These are phyloP conservation scores for Siniperca knerii DNA, from an alignment of 2,113 vertebrate species.

Conservation along the genomic window DNA sequence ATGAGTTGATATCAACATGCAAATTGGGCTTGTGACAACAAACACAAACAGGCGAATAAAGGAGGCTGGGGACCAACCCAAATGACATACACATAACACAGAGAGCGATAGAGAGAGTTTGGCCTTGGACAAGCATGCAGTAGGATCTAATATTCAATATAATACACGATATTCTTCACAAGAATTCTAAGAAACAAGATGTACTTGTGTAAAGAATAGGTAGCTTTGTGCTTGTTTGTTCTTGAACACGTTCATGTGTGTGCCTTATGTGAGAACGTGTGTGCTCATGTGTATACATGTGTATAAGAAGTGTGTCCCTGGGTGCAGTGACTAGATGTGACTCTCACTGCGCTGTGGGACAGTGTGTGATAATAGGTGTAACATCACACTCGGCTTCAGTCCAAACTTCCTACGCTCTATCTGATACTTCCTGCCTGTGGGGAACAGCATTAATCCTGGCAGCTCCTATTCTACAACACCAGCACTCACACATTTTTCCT, in stretches of 20 bases:
- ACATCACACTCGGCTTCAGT: conserved; percentile 54
- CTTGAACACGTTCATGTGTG: conserved; percentile 8
- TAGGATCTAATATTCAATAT: not conserved
- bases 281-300: conserved; percentile 1
- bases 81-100: conserved; percentile 8
- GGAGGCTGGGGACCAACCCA: conserved; percentile 16
- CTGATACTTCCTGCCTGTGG: conserved; percentile 29
- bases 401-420: conserved; percentile 36
- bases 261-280: conserved; percentile 5
- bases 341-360: conserved; percentile 29
- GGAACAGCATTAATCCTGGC: conserved; percentile 28
- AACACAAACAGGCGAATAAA: conserved; percentile 53
- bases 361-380: conserved; percentile 63
- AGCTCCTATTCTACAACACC: conserved; percentile 5
- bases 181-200: conserved; percentile 3
- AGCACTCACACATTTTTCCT: not conserved
- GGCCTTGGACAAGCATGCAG: not conserved
- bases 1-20: conserved; percentile 72
- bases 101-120: not conserved
- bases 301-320: conserved; percentile 12
- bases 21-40: conserved; percentile 69
- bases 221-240: not conserved
- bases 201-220: not conserved
- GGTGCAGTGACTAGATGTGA: conserved; percentile 32
- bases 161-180: not conserved